A percentile compares a stretch with the other conserved stretches of the same genome.
Evolutionary conservation across 2,797 vertebrate genomes (phyloP).

Genomic region (Propithecus deckenii): DNA sequence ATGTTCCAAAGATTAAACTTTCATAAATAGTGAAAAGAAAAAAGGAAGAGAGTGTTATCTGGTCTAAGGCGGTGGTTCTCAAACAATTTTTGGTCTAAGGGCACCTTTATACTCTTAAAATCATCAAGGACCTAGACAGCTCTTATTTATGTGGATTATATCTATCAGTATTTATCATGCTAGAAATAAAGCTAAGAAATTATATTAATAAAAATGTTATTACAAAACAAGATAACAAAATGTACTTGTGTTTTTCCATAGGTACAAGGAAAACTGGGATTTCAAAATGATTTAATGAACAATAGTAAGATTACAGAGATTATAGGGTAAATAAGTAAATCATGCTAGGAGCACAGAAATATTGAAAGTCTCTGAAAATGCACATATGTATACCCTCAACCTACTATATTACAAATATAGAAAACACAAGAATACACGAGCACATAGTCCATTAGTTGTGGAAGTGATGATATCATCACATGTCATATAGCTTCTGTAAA

Average conservation of each 20-base stretch:
- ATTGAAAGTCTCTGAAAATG: neutral
- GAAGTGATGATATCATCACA: neutral
- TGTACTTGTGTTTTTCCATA: neutral
- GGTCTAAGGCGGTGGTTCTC: neutral
- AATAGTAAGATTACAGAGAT: neutral
- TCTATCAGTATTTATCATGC: neutral
- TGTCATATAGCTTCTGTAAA: neutral
- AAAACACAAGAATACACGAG: neutral
- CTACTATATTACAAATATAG: neutral
- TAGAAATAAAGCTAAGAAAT: neutral
- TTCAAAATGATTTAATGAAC: conserved; percentile 24
- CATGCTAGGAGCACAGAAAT: neutral
- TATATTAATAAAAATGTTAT: neutral
- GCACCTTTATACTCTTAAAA: neutral
- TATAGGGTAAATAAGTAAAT: neutral
- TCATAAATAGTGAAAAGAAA: neutral
- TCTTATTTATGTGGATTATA: conserved; percentile 1
- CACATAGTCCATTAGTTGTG: neutral
- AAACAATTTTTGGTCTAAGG: neutral
- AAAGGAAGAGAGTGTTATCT: neutral
- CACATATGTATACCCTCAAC: neutral
- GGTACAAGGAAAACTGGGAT: neutral
- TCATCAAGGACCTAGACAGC: neutral
- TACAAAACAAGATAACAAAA: neutral
- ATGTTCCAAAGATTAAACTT: conserved; percentile 9